Base-by-base conservation (phyloP, 1,140 invertebrate species). In the Archivesica marissinica region DNA sequence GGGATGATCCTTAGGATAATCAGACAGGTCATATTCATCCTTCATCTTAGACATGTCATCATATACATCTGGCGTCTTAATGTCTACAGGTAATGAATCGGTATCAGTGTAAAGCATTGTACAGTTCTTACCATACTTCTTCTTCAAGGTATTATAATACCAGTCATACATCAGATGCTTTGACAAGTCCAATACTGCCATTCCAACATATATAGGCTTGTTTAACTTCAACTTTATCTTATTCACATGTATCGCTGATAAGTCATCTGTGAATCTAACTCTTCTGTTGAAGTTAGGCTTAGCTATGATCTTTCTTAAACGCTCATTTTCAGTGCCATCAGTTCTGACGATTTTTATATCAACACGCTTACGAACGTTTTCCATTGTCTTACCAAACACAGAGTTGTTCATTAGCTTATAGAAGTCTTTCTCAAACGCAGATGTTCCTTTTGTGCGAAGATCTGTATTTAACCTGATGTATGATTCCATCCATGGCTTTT, bases 391-490 rank as follows among this genome's bases (percentile, higher is more conserved):
- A 9, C 95, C 94, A 89, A 94, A 95, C n/a, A 93, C 88, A 9
- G 88, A 64, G 86, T 81, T 76, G 54, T 84, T 81, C 80, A 87
- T 82, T 0, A 87, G 78, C 47, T 83, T 87, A 47, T 47, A 83
- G 33, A 77, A 86, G 66, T 94, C 91, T 88, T 94, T 93, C 85
- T 93, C 90, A 87, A 94, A 94, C 33, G 90, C 89, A 79, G 90
- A 93, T 25, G 77, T 92, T 23, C 94, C 92, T 56, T 85, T 61
- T 75, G 87, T 91, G 87, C 94, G 86, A 23, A 90, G 59, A 7
- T 91, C 33, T n/a, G 88, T 88, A 47, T 88, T 89, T n/a, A 87
- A 59, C 6, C 79, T 30, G 28, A 88, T 89, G 47, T 89, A 87
- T 1, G 39, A 38, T 25, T 83, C 74, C 47, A 89, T 23, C 86